Evolutionary conservation across 2,797 vertebrate genomes (phyloP).

Genomic region (Thalassophryne amazonica): DNA sequence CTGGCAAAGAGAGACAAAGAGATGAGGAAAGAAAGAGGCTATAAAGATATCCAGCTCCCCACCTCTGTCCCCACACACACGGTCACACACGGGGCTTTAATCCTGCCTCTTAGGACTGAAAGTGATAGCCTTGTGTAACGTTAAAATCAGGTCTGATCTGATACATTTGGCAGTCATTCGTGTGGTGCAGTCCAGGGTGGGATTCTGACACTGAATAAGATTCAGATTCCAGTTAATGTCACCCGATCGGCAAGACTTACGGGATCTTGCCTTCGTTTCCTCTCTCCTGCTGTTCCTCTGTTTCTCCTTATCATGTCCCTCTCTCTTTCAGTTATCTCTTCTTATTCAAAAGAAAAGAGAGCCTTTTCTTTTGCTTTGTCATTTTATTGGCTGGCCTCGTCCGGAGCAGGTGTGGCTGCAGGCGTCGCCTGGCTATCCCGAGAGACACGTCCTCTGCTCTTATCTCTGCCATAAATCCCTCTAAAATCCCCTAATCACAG

Average conservation of each 20-base stretch:
- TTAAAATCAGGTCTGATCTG: slow-evolving; percentile 70
- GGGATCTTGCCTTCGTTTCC: slow-evolving; percentile 37
- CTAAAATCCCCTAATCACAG: slow-evolving; percentile 77
- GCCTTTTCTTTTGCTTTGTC: slow-evolving; percentile 42
- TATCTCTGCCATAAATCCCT: slow-evolving; percentile 78
- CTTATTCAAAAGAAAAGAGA: slow-evolving; percentile 57
- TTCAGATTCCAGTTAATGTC: slow-evolving; percentile 62
- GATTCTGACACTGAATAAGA: slow-evolving; percentile 51
- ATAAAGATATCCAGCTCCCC: slow-evolving; percentile 69
- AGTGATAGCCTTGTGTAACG: slow-evolving; percentile 74
- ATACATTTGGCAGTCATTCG: slow-evolving; percentile 68
- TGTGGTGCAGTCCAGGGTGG: slow-evolving; percentile 58
- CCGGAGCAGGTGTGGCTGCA: slow-evolving; percentile 43
- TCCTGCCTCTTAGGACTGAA: slow-evolving; percentile 73
- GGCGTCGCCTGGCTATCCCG: slow-evolving; percentile 30
- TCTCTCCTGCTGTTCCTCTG: slow-evolving; percentile 25
- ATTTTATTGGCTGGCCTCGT: slow-evolving; percentile 27
- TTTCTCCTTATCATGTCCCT: slow-evolving; percentile 39
- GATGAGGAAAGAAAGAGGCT: slow-evolving; percentile 61
- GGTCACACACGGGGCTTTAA: slow-evolving; percentile 58
- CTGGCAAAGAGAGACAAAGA: slow-evolving; percentile 70
- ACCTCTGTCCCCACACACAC: slow-evolving; percentile 38
- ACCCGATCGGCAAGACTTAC: slow-evolving; percentile 51
- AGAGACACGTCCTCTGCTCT: slow-evolving; percentile 67
- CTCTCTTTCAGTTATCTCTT: slow-evolving; percentile 43